These are phyloP conservation scores for Drosophila kambysellisi DNA, from an alignment of 2,888 invertebrate species.

Conservation along the genomic window DNA sequence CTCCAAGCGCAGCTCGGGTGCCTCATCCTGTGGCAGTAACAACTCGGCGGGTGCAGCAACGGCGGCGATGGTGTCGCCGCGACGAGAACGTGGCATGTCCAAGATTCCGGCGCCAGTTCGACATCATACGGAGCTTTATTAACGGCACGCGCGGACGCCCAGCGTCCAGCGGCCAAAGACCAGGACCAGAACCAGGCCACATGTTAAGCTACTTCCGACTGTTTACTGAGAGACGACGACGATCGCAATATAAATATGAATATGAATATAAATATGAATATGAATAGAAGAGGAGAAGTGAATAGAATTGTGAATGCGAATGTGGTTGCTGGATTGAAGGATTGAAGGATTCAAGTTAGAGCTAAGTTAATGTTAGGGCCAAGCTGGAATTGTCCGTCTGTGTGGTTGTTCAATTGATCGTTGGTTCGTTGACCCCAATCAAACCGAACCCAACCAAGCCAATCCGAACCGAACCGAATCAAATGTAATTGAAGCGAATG, in stretches of 20 bases:
- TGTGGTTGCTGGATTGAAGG: conserved; percentile 2
- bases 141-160: conserved; percentile 73
- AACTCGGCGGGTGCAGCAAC: conserved; percentile 61
- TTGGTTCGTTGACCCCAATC: conserved; percentile 1
- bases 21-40: conserved; percentile 84
- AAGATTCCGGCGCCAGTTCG: conserved; percentile 85
- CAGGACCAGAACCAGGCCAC: conserved; percentile 34
- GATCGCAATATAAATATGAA: conserved; percentile 3
- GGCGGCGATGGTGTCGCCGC: conserved; percentile 75
- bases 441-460: conserved; percentile 18
- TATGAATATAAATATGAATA: conserved; percentile 5
- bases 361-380: conserved; percentile 55
- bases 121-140: conserved; percentile 84
- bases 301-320: conserved; percentile 11
- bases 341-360: conserved; percentile 16
- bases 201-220: conserved; percentile 50
- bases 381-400: conserved; percentile 66
- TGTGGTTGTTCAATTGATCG: conserved; percentile 11
- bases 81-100: conserved; percentile 83
- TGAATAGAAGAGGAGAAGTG: neutral
- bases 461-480: conserved; percentile 35
- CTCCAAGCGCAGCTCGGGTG: conserved; percentile 84
- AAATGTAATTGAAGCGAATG: conserved; percentile 28
- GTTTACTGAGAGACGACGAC: conserved; percentile 45
- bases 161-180: conserved; percentile 55